Conservation (phyloP, 1,140 invertebrate genomes). For the Brachionus manjavacas region DNA sequence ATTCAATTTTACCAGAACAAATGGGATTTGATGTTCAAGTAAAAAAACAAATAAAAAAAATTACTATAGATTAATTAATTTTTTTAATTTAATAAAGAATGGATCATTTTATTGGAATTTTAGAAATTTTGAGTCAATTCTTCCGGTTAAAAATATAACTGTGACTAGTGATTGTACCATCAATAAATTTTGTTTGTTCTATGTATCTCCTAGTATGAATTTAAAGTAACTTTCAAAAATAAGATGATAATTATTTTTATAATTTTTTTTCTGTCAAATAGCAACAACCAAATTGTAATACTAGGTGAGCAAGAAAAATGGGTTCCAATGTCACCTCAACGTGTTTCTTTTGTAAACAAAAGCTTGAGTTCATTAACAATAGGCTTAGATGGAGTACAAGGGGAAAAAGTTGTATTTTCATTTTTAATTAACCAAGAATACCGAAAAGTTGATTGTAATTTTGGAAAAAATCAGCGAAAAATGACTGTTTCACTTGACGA, state of each 20-base stretch:
- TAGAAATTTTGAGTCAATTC: neutral
- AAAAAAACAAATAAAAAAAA: neutral
- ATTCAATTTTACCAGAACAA: neutral
- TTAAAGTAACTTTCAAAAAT: neutral
- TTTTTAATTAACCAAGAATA: neutral
- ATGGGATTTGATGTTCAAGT: constrained; percentile 22
- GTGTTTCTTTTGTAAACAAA: neutral
- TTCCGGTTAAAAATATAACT: neutral
- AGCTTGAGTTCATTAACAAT: neutral
- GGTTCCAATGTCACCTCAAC: constrained; percentile 33
- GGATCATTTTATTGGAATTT: constrained; percentile 8
- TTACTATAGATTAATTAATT: neutral
- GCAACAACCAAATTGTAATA: constrained; percentile 16
- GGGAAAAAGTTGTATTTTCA: neutral
- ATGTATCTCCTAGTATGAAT: neutral
- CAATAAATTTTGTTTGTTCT: constrained; percentile 18
- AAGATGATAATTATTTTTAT: neutral
- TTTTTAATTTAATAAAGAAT: neutral
- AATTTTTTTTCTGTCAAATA: neutral
- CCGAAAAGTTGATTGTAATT: neutral
- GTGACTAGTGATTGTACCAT: neutral
- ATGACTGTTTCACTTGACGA: neutral
- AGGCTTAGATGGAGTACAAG: neutral
- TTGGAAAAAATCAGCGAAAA: neutral
- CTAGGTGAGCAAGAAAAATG: constrained; percentile 37